Conservation (phyloP, 2,888 invertebrate species). For the Candidula unifasciata region DNA sequence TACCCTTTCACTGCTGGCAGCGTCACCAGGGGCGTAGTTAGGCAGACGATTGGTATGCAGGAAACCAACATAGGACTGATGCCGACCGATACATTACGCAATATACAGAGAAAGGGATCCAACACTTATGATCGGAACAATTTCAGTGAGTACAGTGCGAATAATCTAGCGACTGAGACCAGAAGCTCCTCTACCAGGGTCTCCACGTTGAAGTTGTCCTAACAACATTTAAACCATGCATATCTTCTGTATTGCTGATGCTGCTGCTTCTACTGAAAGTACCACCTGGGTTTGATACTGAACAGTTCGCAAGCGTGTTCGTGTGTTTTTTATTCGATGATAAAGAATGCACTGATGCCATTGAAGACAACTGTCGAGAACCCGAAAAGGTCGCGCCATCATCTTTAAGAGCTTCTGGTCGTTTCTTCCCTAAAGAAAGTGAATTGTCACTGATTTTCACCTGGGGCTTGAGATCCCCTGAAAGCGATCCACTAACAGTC, state of each 20-base stretch:
- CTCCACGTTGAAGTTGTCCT: conserved; percentile 44
- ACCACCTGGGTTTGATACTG: background rate
- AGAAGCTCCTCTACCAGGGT: conserved; percentile 36
- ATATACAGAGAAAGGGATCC: no score
- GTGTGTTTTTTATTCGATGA: background rate
- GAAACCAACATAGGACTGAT: no score
- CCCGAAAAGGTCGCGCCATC: background rate
- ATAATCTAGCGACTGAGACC: no score
- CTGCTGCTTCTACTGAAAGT: background rate
- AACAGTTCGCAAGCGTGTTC: background rate
- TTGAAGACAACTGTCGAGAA: background rate
- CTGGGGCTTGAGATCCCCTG: conserved; percentile 1
- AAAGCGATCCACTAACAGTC: background rate
- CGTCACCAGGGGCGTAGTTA: no score
- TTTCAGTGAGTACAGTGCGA: no score
- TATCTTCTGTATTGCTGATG: background rate
- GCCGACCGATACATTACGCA: no score
- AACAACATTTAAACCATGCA: background rate
- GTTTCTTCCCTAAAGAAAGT: background rate
- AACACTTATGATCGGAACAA: no score
- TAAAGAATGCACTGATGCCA: background rate
- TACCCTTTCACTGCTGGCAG: no score
- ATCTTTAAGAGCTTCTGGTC: background rate
- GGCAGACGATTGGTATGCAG: no score
- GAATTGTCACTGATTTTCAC: background rate